These are phyloP conservation scores for Lamproptera curius DNA, from an alignment of 2,888 invertebrate genomes.

Conservation along the genomic window DNA sequence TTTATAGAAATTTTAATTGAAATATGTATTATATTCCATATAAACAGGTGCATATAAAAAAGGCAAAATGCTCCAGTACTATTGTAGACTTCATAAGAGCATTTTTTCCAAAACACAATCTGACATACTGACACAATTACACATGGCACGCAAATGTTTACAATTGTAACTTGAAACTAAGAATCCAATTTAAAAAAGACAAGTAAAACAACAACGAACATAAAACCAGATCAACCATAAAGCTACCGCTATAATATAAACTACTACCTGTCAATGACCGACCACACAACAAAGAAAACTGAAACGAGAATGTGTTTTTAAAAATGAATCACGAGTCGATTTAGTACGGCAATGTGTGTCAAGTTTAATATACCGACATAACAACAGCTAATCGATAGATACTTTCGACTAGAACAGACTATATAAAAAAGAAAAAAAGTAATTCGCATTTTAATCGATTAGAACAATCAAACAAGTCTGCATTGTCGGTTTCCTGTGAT, in stretches of 20 bases:
- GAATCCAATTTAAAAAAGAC: background rate
- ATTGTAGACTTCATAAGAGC: no score
- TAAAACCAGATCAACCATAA: no score
- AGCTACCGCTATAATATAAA: no score
- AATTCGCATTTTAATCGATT: slow-evolving; percentile 26
- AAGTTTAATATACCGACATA: background rate
- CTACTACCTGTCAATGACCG: no score
- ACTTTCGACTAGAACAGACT: no score
- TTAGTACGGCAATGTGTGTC: background rate
- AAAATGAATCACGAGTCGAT: background rate
- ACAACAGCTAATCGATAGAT: background rate
- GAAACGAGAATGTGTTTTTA: background rate
- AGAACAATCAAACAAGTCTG: slow-evolving; percentile 29
- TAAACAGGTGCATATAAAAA: no score
- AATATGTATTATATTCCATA: no score
- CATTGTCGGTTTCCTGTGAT: slow-evolving; percentile 49
- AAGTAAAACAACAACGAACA: no score
- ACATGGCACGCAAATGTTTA: slow-evolving; percentile 39
- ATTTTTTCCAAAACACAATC: no score
- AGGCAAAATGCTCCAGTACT: no score
- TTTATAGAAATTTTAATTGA: no score
- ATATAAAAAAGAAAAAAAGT: background rate
- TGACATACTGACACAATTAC: slow-evolving; percentile 50
- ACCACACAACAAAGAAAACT: no score
- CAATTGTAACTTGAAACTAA: background rate